Conservation (phyloP, 2,113 vertebrate genomes). For the Panthera uncia region DNA sequence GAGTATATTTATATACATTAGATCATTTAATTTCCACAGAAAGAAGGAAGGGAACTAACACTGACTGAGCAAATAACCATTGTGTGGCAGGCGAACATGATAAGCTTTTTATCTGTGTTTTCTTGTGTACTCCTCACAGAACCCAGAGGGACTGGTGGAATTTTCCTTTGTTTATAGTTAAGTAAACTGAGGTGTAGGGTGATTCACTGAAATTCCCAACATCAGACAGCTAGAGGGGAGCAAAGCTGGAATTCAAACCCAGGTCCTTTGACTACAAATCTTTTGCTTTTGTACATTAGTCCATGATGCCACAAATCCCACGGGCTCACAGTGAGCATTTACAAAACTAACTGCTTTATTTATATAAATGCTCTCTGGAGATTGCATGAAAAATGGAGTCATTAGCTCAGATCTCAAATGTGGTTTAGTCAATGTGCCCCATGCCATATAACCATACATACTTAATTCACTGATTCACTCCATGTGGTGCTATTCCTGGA, state of each 20-base stretch:
- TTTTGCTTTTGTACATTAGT: background rate
- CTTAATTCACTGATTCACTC: conserved; percentile 63
- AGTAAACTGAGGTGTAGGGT: background rate
- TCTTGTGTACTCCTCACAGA: background rate
- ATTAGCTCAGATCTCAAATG: conserved; percentile 23
- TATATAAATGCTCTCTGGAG: conserved; percentile 15
- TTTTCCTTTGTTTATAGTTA: background rate
- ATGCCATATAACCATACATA: conserved; percentile 25
- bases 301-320: background rate
- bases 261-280: background rate
- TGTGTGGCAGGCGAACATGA: background rate
- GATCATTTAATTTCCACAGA: background rate
- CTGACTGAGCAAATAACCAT: background rate
- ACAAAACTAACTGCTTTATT: background rate
- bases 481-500: conserved; percentile 54
- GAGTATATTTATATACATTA: background rate
- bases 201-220: background rate
- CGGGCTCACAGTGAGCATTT: background rate
- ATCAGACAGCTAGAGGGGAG: background rate
- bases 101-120: background rate
- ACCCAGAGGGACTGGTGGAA: background rate
- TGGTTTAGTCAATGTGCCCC: background rate
- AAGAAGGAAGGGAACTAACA: background rate
- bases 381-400: background rate
- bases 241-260: conserved; percentile 28